These are phyloP conservation scores for Sphaerophoria taeniata DNA, from an alignment of 2,888 invertebrate species.

Conservation along the genomic window DNA sequence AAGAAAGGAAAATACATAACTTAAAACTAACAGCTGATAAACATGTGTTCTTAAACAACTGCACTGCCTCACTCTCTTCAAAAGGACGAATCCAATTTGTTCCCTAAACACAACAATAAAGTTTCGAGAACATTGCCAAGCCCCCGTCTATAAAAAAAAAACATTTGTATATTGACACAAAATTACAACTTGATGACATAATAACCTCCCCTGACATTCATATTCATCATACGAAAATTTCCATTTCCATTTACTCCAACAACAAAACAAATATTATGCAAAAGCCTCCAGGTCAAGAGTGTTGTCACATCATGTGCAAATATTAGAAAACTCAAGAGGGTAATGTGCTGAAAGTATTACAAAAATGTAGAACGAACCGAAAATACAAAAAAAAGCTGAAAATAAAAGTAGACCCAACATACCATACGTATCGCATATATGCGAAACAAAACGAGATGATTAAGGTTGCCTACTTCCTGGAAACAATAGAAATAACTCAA, in stretches of 20 bases:
- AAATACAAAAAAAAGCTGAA: background rate
- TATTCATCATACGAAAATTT: background rate
- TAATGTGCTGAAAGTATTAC: conserved; percentile 52
- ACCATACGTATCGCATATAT: background rate
- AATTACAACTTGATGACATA: conserved; percentile 17
- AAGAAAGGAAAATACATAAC: no score
- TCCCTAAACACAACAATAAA: no score
- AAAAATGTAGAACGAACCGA: conserved; percentile 2
- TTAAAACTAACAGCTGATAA: no score
- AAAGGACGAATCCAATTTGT: no score
- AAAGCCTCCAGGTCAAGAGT: conserved; percentile 40
- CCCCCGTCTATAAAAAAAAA: no score
- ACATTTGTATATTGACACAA: background rate
- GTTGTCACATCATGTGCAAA: conserved; percentile 51
- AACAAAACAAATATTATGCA: background rate
- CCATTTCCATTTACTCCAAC: conserved; percentile 13
- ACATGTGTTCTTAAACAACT: no score
- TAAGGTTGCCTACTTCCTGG: conserved; percentile 14
- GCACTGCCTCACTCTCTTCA: no score
- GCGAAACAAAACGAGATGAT: conserved; percentile 9
- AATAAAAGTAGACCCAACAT: no score
- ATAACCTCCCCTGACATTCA: conserved; percentile 33
- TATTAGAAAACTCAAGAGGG: conserved; percentile 53
- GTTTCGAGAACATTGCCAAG: no score
- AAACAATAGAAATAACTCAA: conserved; percentile 20